phyloP scores from a whole-genome alignment of 2,797 vertebrate genomes.

The Megalops cyprinoides region DNA sequence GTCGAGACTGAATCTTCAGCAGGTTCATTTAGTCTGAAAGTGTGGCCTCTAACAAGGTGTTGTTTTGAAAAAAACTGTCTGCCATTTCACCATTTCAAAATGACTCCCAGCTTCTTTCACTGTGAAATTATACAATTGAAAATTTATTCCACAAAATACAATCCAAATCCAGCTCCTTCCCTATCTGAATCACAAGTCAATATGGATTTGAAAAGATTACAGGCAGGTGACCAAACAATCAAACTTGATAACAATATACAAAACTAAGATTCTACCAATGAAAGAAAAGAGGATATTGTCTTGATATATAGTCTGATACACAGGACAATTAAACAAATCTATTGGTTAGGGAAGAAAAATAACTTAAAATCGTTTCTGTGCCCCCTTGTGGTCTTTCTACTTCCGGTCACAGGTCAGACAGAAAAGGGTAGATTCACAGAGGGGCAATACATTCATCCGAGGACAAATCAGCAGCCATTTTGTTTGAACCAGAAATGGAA shows the following conservation, averaged over 20 bases:
- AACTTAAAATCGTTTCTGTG: not conserved
- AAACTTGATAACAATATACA: not conserved
- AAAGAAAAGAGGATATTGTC: not conserved
- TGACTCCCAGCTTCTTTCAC: not conserved
- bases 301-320: not conserved
- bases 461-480: too few relatives aligned
- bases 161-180: not conserved
- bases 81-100: not conserved
- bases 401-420: not conserved
- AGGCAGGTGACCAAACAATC: not conserved
- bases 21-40: not conserved
- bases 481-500: too few relatives aligned
- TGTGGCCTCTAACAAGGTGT: not conserved
- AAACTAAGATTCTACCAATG: not conserved
- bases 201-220: not conserved
- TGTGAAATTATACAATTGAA: not conserved
- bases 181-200: not conserved
- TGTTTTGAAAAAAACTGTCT: not conserved
- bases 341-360: not conserved
- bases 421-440: constrained; percentile 11
- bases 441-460: not conserved
- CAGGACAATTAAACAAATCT: not conserved
- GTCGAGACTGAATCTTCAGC: not conserved
- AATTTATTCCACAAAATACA: not conserved
- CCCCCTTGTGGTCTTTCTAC: not conserved